Conservation (phyloP, 2,797 vertebrate genomes). For the Pempheris klunzingeri region DNA sequence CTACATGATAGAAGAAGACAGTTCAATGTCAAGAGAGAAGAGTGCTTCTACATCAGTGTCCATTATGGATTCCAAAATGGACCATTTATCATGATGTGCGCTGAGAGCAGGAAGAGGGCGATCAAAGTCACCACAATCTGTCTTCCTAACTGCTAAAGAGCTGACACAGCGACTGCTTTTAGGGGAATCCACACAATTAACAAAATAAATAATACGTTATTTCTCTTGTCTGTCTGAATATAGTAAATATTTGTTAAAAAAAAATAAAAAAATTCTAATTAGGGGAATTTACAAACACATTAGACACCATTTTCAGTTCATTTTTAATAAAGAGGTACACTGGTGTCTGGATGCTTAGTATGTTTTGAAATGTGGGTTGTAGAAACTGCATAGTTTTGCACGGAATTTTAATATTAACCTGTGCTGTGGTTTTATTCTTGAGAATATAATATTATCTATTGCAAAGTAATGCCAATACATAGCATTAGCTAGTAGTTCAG, state of each 20-base stretch:
- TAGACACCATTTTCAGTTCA: not conserved
- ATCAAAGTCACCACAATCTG: constrained; percentile 47
- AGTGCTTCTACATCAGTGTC: constrained; percentile 68
- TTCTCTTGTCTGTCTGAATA: not conserved
- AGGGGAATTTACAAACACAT: not conserved
- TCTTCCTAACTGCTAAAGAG: constrained; percentile 49
- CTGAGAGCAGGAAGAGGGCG: constrained; percentile 78
- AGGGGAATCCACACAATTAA: constrained; percentile 51
- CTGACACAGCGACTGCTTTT: constrained; percentile 62
- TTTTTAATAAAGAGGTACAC: not conserved
- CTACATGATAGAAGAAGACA: constrained; percentile 34
- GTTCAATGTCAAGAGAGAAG: constrained; percentile 54
- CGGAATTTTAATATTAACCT: not conserved
- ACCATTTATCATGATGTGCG: constrained; percentile 73
- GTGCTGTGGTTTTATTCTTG: not conserved
- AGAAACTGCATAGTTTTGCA: not conserved
- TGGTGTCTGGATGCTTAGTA: not conserved
- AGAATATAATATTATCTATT: not conserved
- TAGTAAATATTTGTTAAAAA: constrained; percentile 33
- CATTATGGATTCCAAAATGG: constrained; percentile 78
- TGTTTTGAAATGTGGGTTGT: not conserved
- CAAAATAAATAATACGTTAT: not conserved
- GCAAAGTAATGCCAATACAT: not conserved
- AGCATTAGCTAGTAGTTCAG: not conserved
- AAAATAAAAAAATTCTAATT: not conserved